Conservation (phyloP, 1,140 invertebrate genomes). For the Saccostrea echinata region DNA sequence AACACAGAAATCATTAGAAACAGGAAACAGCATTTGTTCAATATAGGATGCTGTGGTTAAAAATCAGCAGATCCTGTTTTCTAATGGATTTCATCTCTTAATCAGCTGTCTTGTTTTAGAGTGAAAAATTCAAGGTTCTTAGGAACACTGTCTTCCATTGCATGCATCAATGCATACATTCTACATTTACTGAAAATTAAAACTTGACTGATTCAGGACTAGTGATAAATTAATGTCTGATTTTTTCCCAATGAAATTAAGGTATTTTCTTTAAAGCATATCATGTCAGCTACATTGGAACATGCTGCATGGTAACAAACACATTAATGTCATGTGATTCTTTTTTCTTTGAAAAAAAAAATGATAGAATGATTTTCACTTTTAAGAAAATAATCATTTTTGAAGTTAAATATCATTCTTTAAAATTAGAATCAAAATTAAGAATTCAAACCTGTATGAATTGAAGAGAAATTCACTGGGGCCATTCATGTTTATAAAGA, state of each 20-base stretch:
- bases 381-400: too few relatives aligned
- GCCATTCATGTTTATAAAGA: slow-evolving; percentile 6
- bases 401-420: background rate
- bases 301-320: too few relatives aligned
- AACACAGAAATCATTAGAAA: background rate
- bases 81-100: background rate
- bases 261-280: background rate
- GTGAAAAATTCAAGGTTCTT: background rate
- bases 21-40: slow-evolving; percentile 23
- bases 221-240: too few relatives aligned
- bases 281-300: too few relatives aligned
- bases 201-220: too few relatives aligned
- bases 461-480: background rate
- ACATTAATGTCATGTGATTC: too few relatives aligned
- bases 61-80: slow-evolving; percentile 13
- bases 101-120: background rate
- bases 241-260: background rate
- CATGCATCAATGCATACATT: background rate
- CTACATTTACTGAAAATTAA: background rate
- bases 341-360: background rate
- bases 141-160: too few relatives aligned
- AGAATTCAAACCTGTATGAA: background rate
- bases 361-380: background rate
- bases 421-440: background rate
- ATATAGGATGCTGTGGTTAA: slow-evolving; percentile 23